A percentile compares a stretch with the other conserved stretches of the same genome.
phyloP scores from a whole-genome alignment of 2,113 vertebrate genomes.

The Telmatochromis sp. region DNA sequence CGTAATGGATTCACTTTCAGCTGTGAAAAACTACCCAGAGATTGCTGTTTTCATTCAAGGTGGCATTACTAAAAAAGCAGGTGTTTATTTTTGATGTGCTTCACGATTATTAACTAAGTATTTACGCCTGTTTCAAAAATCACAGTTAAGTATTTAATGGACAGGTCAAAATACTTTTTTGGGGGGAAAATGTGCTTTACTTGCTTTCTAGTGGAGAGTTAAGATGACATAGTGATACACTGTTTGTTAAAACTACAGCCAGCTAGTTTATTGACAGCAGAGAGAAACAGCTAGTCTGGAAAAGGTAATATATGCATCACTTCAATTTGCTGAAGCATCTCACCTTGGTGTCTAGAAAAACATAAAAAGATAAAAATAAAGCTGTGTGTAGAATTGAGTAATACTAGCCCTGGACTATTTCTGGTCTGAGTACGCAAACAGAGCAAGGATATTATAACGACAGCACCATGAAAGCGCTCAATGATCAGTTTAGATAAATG shows the following conservation, averaged over 20 bases:
- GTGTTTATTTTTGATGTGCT: background rate
- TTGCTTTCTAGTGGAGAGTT: background rate
- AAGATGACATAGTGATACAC: background rate
- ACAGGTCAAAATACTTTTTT: background rate
- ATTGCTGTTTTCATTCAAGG: background rate
- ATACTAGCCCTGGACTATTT: background rate
- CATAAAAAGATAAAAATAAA: background rate
- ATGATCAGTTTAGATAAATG: background rate
- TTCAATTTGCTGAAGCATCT: background rate
- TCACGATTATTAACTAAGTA: background rate
- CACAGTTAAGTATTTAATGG: background rate
- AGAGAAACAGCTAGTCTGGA: background rate
- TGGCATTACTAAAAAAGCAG: background rate
- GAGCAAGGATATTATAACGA: background rate
- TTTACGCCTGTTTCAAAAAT: background rate
- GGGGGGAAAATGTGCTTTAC: fast-evolving
- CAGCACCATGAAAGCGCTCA: background rate
- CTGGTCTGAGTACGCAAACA: background rate
- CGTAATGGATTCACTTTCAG: constrained; percentile 16
- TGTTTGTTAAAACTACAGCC: background rate
- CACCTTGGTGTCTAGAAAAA: background rate
- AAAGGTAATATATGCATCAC: background rate
- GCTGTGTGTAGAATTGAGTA: background rate
- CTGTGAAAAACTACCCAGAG: background rate
- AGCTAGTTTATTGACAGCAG: background rate